Evolutionary conservation across 2,113 vertebrate genomes (phyloP), one percentile per base, ranked within the genome.

Genomic region (Oriolus oriolus): DNA sequence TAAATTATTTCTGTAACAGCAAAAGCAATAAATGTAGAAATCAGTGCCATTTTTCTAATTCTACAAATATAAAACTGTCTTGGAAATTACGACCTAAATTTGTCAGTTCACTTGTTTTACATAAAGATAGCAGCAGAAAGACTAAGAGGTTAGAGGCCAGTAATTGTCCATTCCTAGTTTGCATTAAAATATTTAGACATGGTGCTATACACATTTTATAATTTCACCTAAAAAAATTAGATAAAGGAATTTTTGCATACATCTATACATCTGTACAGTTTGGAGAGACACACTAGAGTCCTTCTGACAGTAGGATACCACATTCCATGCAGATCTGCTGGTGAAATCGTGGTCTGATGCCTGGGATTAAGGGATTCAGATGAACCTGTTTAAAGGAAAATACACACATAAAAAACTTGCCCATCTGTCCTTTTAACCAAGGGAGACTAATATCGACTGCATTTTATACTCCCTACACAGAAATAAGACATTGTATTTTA

Each of bases 241-340:
- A 53, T 41, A 54, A 49, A 90, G 23, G 75, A 65, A 69, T 24
- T 68, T 78, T 84, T 79, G 98, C 99, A 90, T 98, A 99, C 99
- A 39, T 99, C 99, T 97, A 99, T 99, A 93, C 99, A 99, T 98
- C 99, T 98, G 98, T 99, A 99, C 64, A 99, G 98, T 87, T 99
- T 99, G 95, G 99, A 99, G 95, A 99, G 98, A 94, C 99, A 99
- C 70, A 99, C 99, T 50, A 99, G 98, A 3, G 99, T 99, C 89
- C 99, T 98, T 88, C 99, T 98, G 83, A 99, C 99, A 10, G 99
- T 99, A 7, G 99, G 99, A 95, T 99, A 99, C 99, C 99, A 99
- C 99, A 99, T 99, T 90, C 99, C 99, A 57, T 99, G 99, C 79
- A 99, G 98, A 98, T 99, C 99, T n/a, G 99, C 99, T 26, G 99